phyloP scores from a whole-genome alignment of 2,797 vertebrate species.

The Petrocephalus sullivani region DNA sequence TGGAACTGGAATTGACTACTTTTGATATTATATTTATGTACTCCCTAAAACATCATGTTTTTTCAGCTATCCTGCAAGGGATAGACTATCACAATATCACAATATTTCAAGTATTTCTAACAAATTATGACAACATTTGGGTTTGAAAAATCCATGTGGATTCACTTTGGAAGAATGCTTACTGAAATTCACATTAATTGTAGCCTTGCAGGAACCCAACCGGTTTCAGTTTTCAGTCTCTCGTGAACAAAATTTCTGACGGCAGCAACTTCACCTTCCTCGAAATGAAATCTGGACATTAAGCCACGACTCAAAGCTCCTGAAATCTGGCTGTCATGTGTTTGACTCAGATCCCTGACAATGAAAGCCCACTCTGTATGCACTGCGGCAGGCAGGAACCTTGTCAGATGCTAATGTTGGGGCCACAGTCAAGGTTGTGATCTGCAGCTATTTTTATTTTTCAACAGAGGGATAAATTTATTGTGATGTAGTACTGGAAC shows the following conservation, averaged over 20 bases:
- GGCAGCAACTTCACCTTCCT: constrained; percentile 4
- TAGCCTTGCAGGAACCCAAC: constrained; percentile 50
- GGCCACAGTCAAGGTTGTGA: constrained; percentile 58
- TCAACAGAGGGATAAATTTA: constrained; percentile 30
- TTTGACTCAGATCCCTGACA: constrained; percentile 64
- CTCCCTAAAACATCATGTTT: constrained; percentile 24
- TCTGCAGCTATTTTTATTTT: constrained; percentile 49
- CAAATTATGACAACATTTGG: constrained; percentile 34
- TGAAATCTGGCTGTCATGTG: constrained; percentile 58
- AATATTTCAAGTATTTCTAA: not conserved
- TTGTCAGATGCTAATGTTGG: constrained; percentile 63
- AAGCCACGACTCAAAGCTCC: constrained; percentile 46
- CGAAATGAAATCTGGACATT: constrained; percentile 35
- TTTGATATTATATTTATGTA: constrained; percentile 48
- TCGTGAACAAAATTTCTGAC: constrained; percentile 21
- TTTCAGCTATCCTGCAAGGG: not conserved
- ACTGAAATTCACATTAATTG: constrained; percentile 37
- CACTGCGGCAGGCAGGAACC: constrained; percentile 51
- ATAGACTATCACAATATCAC: not conserved
- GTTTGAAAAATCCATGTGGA: constrained; percentile 35
- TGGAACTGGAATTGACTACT: constrained; percentile 54
- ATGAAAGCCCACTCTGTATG: constrained; percentile 64
- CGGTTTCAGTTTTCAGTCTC: constrained; percentile 31
- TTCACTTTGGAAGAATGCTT: constrained; percentile 45
- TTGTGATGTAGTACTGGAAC: constrained; percentile 54